Evolutionary conservation across 2,888 invertebrate species (phyloP).

Genomic region (Platycheirus rosarum): DNA sequence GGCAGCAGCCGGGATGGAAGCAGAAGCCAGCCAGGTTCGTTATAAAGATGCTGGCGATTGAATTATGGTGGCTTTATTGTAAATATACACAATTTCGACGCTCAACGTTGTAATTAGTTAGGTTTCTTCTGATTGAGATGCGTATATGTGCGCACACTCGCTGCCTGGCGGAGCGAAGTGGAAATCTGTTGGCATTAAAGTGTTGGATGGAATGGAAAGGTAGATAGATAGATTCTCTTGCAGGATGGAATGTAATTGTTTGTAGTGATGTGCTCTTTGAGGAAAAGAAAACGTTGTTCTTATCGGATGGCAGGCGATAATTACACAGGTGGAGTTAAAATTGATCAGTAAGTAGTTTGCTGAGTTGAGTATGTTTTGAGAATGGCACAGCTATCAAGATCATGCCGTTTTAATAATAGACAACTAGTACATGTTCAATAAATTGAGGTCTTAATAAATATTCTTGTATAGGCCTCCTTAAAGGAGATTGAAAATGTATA

Average conservation of each 20-base stretch:
- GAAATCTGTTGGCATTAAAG: conserved; percentile 1
- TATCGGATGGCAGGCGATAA: conserved; percentile 59
- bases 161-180: not conserved
- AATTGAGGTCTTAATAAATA: no score
- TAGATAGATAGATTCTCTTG: conserved; percentile 15
- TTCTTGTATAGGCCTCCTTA: no score
- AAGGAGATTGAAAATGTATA: no score
- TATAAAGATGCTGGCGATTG: conserved; percentile 62
- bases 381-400: conserved; percentile 15
- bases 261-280: conserved; percentile 9
- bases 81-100: conserved; percentile 64
- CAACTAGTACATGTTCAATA: no score
- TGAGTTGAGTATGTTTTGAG: not conserved
- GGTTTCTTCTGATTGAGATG: conserved; percentile 58
- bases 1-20: conserved; percentile 14
- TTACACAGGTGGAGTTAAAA: conserved; percentile 60
- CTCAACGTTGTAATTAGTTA: conserved; percentile 67
- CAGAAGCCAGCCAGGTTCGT: conserved; percentile 31
- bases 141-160: conserved; percentile 17
- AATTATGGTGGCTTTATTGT: conserved; percentile 69
- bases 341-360: conserved; percentile 43
- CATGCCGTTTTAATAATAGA: conserved; percentile 14
- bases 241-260: conserved; percentile 39
- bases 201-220: conserved; percentile 6
- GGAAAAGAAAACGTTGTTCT: conserved; percentile 23